Base-by-base conservation (phyloP, 1,140 invertebrate genomes). In the Grapholita molesta region DNA sequence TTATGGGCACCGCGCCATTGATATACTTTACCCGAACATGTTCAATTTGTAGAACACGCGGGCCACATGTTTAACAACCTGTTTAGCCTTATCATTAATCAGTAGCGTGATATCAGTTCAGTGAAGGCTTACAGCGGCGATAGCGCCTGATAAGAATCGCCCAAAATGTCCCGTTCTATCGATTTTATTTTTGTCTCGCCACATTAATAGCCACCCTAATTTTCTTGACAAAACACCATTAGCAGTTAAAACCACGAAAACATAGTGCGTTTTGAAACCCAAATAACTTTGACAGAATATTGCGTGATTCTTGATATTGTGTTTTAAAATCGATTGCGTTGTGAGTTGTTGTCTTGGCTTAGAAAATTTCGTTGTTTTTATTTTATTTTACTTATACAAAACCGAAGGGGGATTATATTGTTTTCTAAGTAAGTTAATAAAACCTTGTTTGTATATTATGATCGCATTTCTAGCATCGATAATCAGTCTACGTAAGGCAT, bases 111-210 rank as follows among this genome's bases (percentile, higher is more conserved):
- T 90, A 90, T 90, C 88, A 25, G 30, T 75, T 67, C 57, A 67
- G 78, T 80, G 72, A 81, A 83, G 72, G 73, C 77, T 78, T 78
- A 79, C 75, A 76, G 78, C 75, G 70, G 78, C 78, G 79, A 90
- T 89, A 89, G 78, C 75, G 72, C 74, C 67, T 67, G 88, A 90
- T 90, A 89, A 89, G 74, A 64, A 76, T 70, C 75, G 74, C 75
- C 79, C 75, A 76, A 85, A 86, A 86, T 79, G 84, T 85, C 65
- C 55, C 75, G 73, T 80, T 74, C 75, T 89, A 90, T 90, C 83
- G 88, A 90, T 90, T 89, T 83, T 86, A 77, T 76, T 83, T 76
- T 74, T 38, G 18, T 65, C 21, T 21, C 11, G 2, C 28, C 55
- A 38, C 32, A 18, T 23, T 38, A 38, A 38, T 38, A 38, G 15